Percentiles rank a stretch among this genome's conserved stretches.
Evolutionary conservation across 1,140 invertebrate genomes (phyloP).

Genomic region (Aphaenogaster ashmeadi): DNA sequence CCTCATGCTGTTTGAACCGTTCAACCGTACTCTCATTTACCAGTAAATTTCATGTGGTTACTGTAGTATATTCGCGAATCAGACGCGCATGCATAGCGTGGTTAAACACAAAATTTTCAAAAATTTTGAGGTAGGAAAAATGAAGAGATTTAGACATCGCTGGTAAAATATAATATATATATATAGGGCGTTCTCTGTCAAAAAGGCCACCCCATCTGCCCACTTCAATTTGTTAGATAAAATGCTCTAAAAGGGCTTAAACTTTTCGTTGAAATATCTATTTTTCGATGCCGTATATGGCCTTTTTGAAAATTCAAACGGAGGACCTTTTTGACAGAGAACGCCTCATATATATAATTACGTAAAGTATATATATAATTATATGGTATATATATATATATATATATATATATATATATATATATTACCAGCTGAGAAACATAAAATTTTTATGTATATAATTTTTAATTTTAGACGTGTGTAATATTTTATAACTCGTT

Average conservation of each 20-base stretch:
- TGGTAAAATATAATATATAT: background rate
- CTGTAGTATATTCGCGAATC: background rate
- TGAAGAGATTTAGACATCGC: background rate
- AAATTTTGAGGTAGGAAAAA: background rate
- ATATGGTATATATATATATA: background rate
- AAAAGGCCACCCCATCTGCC: no score
- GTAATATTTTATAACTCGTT: background rate
- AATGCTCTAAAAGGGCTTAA: no score
- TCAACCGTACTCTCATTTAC: conserved; percentile 34
- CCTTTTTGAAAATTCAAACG: no score
- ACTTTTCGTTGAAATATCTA: no score
- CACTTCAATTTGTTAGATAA: no score
- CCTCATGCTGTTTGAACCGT: conserved; percentile 18
- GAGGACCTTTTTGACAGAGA: no score
- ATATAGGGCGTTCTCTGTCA: background rate
- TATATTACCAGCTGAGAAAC: background rate
- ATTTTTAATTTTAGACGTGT: background rate
- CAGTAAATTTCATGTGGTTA: conserved; percentile 49
- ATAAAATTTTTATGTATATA: background rate
- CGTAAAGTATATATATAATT: no score
- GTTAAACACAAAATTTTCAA: conserved; percentile 10
- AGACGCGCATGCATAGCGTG: background rate
- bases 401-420: background rate
- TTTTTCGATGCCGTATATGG: no score
- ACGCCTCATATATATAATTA: no score